Evolutionary conservation across 2,888 invertebrate species (phyloP), one percentile per base, ranked within the genome.

Genomic region (Leptinotarsa juncta): DNA sequence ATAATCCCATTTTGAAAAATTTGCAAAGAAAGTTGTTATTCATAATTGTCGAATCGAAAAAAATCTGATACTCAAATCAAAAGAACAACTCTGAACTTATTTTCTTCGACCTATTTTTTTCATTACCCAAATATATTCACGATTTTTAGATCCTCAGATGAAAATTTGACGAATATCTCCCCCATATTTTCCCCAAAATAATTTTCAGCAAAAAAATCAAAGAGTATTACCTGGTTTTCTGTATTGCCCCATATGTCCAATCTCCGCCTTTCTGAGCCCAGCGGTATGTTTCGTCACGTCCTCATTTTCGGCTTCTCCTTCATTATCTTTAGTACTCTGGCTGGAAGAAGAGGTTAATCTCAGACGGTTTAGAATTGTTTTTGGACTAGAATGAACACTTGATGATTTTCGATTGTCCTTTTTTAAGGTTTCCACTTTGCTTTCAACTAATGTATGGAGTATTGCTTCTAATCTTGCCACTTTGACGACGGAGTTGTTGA

Each of bases 391-490:
- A 65, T 88, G 88, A 60, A 85, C 81, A 78, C 86, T 83, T 75
- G 82, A 81, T 20, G 78, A 71, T 76, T 81, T 90, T 79, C 82
- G 89, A 85, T 80, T 88, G 84, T 81, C 89, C 86, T 80, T 87
- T 85, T 90, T 89, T 88, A 91, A 88, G 84, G 93, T 89, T 88
- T 93, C 89, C 86, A 93, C 91, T 90, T 94, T 94, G 83, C 91
- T 92, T 87, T 93, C 93, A 79, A 94, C 92, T 78, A 94, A 89
- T 80, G 93, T 92, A 72, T 93, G 91, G 81, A 94, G 89, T 80
- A 94, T 92, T 68, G 93, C 92, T 87, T 94, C 93, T 84, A 88
- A 89, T 81, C 92, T 91, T 78, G 92, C 91, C 85, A 93, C 91
- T 84, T 90, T 90, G 82, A 88, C 77, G 73, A 83, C 76, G 84